phyloP scores from a whole-genome alignment of 2,113 vertebrate genomes.

The Myotis davidii region DNA sequence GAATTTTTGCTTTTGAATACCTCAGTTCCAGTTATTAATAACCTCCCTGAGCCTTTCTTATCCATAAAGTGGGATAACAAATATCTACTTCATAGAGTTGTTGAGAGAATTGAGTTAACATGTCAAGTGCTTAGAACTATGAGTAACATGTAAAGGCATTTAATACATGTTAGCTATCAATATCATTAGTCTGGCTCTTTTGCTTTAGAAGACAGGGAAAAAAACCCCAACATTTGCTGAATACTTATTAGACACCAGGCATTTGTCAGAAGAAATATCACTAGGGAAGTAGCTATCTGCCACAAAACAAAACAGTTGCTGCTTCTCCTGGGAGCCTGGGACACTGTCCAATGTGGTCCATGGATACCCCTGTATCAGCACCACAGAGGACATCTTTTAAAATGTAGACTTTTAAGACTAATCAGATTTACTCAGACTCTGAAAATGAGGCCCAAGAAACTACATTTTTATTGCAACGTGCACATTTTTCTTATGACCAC shows the following conservation, averaged over 20 bases:
- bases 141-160: neutral
- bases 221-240: neutral
- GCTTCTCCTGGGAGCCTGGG: neutral
- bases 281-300: neutral
- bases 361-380: neutral
- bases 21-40: neutral
- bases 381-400: neutral
- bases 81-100: neutral
- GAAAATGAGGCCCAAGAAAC: neutral
- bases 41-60: neutral
- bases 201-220: constrained; percentile 30
- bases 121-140: neutral
- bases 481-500: neutral
- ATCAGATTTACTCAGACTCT: neutral
- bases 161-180: neutral
- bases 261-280: constrained; percentile 42
- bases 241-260: neutral
- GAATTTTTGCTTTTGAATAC: constrained; percentile 34
- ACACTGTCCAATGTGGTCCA: neutral
- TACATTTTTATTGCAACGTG: neutral
- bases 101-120: neutral
- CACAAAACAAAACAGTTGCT: neutral
- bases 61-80: neutral
- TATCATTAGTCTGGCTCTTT: neutral
- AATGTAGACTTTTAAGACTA: neutral